Base-by-base conservation (phyloP, 2,888 invertebrate genomes). In the Abrostola tripartita region DNA sequence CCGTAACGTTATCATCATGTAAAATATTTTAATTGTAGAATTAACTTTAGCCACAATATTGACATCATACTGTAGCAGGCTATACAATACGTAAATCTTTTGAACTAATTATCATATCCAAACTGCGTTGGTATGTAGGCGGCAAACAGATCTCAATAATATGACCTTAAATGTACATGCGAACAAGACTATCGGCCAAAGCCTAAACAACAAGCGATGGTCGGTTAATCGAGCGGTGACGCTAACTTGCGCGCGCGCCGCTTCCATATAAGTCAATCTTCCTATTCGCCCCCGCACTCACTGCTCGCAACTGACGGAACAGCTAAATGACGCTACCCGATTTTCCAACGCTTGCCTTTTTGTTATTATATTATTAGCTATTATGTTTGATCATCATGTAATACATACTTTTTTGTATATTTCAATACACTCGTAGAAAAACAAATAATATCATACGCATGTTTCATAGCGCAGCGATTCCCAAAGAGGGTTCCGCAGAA, bases 251-350 rank as follows among this genome's bases (percentile, higher is more conserved):
- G 84, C 82, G 81, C 81, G 82, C 85, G 81, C 80, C 81, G 80
- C 78, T 81, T 76, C 94, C 94, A 84, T 94, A 92, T 92, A 93
- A 84, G 93, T 85, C 83, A 79, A 86, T 88, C 90, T 92, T 92
- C 92, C 92, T 92, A 91, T 82, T 92, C 94, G 93, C 94, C 94
- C 93, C 94, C 94, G 90, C 94, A 82, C 71, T 61, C 68, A 74
- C 81, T 63, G 61, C 63, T 81, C 78, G 71, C 80, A 82, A 82
- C 84, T 85, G 85, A 85, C 88, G 86, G 87, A 89, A 89, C 87
- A 81, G 85, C 81, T 83, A 81, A 83, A 76, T 69, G 68, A 78
- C 72, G 78, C 75, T 72, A 79, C 76, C 80, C 80, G 81, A 86
- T 89, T 90, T 89, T 86, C 87, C 85, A 78, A 85, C 78, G 76